Evolutionary conservation across 2,113 vertebrate species (phyloP).

Genomic region (Xenopus borealis): DNA sequence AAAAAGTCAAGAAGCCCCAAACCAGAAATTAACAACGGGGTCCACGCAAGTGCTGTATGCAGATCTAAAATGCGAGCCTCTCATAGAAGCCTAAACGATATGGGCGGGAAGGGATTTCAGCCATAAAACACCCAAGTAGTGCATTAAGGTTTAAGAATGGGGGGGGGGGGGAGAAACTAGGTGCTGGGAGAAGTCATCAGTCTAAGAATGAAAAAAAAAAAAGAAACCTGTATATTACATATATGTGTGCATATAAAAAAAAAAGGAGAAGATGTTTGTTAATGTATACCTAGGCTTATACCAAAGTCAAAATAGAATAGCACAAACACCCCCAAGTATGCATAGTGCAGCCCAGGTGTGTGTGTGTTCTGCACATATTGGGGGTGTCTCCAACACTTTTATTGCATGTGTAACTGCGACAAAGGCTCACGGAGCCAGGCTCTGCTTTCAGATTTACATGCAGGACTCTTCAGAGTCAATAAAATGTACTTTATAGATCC

Average conservation of each 20-base stretch:
- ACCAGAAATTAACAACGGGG: slow-evolving; percentile 63
- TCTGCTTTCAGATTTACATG: slow-evolving; percentile 69
- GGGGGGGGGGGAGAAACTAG: slow-evolving; percentile 14
- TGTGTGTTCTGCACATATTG: slow-evolving; percentile 29
- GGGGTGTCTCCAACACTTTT: slow-evolving; percentile 48
- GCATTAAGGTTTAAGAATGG: slow-evolving; percentile 36
- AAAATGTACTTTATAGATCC: slow-evolving; percentile 56
- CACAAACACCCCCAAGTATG: not conserved
- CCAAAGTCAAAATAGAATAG: not conserved
- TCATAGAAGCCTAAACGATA: slow-evolving; percentile 62
- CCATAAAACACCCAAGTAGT: slow-evolving; percentile 57
- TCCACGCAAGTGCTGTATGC: slow-evolving; percentile 58
- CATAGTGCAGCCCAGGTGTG: slow-evolving; percentile 41
- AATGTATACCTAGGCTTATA: not conserved
- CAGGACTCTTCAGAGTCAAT: slow-evolving; percentile 66
- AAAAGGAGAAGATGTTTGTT: not conserved
- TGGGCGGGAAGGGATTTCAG: slow-evolving; percentile 56
- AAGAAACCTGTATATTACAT: not conserved
- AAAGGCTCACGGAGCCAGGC: slow-evolving; percentile 62
- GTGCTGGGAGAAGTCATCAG: no score
- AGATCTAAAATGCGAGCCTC: slow-evolving; percentile 74
- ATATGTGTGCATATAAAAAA: not conserved
- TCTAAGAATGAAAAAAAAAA: slow-evolving; percentile 32
- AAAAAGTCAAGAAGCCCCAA: slow-evolving; percentile 57
- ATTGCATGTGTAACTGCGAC: slow-evolving; percentile 51